A percentile compares a stretch with the other conserved stretches of the same genome.
Evolutionary conservation across 2,888 invertebrate genomes (phyloP).

Genomic region (Peribatodes rhomboidaria): DNA sequence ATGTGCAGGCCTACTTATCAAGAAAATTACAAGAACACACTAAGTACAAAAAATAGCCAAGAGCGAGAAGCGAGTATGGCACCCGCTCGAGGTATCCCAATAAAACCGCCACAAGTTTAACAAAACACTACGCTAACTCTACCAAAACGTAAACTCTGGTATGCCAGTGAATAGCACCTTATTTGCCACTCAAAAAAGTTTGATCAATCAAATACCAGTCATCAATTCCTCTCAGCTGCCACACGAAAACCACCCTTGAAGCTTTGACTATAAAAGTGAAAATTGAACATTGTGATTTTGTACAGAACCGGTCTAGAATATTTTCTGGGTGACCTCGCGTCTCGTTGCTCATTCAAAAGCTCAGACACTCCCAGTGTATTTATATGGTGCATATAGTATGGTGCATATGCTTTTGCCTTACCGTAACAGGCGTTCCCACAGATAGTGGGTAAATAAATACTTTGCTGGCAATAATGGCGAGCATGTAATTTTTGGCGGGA

Average conservation of each 20-base stretch:
- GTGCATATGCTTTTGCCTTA: slow-evolving; percentile 37
- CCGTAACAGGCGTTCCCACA: slow-evolving; percentile 33
- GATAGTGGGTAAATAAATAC: slow-evolving; percentile 16
- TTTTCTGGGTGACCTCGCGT: slow-evolving; percentile 54
- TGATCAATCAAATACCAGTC: slow-evolving; percentile 52
- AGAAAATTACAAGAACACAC: not conserved
- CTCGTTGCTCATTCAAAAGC: slow-evolving; percentile 48
- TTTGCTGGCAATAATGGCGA: not conserved
- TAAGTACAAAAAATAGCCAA: not conserved
- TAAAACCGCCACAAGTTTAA: not conserved
- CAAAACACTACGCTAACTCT: slow-evolving; percentile 32
- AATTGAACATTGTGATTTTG: slow-evolving; percentile 39
- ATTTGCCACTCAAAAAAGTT: slow-evolving; percentile 53
- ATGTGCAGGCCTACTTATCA: too few relatives aligned
- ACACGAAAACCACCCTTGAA: slow-evolving; percentile 40
- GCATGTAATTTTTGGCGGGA: too few relatives aligned
- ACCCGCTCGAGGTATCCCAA: slow-evolving; percentile 9
- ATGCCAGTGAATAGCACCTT: slow-evolving; percentile 51
- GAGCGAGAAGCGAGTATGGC: not conserved
- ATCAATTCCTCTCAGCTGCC: slow-evolving; percentile 35
- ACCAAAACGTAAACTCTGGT: slow-evolving; percentile 41
- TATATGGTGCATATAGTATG: slow-evolving; percentile 41
- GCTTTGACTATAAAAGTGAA: slow-evolving; percentile 32
- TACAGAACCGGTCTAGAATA: slow-evolving; percentile 51
- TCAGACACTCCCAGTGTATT: slow-evolving; percentile 43